Evolutionary conservation across 2,888 invertebrate genomes (phyloP).

Genomic region (Lithosia quadra): DNA sequence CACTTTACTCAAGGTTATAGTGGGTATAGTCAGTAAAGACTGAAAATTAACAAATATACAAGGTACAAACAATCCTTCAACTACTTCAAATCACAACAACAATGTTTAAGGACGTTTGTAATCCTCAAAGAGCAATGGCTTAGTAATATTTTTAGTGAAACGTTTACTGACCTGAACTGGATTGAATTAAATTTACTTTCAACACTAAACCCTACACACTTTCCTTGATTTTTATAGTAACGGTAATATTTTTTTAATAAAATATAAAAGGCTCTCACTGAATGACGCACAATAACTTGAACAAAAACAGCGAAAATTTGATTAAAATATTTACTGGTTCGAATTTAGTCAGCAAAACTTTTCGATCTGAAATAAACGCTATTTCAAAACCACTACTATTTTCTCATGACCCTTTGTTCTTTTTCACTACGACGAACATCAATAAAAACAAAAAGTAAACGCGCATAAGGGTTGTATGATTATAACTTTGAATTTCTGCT

Average conservation of each 20-base stretch:
- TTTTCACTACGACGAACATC: conserved; percentile 37
- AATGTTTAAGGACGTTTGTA: too few relatives aligned
- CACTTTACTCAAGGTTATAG: neutral
- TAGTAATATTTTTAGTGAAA: too few relatives aligned
- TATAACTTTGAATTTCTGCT: conserved; percentile 48
- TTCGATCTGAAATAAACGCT: conserved; percentile 20
- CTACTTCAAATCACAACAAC: too few relatives aligned
- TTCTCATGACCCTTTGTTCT: conserved; percentile 39
- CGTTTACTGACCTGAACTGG: too few relatives aligned
- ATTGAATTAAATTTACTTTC: neutral
- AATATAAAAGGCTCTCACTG: neutral
- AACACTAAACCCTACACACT: neutral
- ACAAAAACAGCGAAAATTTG: conserved; percentile 1
- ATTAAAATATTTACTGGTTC: neutral
- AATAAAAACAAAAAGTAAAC: conserved; percentile 39
- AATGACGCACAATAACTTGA: neutral
- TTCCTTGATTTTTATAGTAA: neutral
- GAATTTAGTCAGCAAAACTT: conserved; percentile 14
- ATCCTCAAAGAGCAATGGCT: too few relatives aligned
- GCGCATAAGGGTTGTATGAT: conserved; percentile 29
- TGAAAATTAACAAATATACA: neutral
- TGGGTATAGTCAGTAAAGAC: neutral
- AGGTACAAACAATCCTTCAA: neutral
- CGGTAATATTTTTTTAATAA: neutral
- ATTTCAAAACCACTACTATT: conserved; percentile 21